phyloP scores from a whole-genome alignment of 64 coral and sea anemone genomes.

The Montipora efflorescens region DNA sequence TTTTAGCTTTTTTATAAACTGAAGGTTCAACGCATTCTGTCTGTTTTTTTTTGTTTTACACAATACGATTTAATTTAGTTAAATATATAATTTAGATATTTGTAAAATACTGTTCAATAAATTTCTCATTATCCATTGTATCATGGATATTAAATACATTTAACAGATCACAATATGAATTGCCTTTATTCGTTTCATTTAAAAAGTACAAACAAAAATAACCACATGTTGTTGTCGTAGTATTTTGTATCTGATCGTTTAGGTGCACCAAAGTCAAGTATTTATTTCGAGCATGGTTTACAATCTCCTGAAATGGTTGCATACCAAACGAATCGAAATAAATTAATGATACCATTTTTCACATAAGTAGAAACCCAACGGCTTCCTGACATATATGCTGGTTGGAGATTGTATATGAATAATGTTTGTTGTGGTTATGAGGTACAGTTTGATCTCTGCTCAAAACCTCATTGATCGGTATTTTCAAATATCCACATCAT shows the following conservation, averaged over 20 bases:
- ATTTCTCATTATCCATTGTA: constrained; percentile 1
- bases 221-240: too few relatives aligned
- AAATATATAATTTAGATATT: background rate
- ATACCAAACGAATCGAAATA: background rate
- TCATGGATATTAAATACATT: background rate
- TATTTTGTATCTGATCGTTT: background rate
- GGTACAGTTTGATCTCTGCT: background rate
- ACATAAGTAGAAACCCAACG: too few relatives aligned
- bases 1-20: background rate
- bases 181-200: too few relatives aligned
- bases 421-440: too few relatives aligned
- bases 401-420: too few relatives aligned
- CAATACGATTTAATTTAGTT: background rate
- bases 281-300: background rate
- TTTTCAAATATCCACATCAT: background rate
- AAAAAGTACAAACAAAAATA: too few relatives aligned
- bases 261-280: background rate
- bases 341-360: background rate
- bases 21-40: background rate
- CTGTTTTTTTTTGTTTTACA: background rate
- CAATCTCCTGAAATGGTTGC: background rate
- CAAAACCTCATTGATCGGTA: background rate
- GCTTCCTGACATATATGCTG: too few relatives aligned
- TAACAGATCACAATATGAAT: background rate
- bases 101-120: background rate